These are phyloP conservation scores for Anguilla marmorata DNA, from an alignment of 2,797 vertebrate species.

Conservation along the genomic window DNA sequence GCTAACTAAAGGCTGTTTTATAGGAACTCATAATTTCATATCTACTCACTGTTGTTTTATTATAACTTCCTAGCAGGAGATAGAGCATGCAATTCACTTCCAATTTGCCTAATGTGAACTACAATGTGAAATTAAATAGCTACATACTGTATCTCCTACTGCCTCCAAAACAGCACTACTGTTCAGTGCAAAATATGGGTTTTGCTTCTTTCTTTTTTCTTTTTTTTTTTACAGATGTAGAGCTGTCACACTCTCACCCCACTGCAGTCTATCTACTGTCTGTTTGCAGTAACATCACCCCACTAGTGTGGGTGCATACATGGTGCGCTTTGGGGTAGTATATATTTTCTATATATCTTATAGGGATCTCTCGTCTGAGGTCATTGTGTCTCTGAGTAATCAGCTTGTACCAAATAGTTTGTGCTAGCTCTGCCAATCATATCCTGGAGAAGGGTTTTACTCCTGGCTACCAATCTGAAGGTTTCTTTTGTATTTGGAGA, in stretches of 20 bases:
- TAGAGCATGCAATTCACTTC: neutral
- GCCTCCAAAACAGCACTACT: neutral
- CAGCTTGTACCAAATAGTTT: neutral
- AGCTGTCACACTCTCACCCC: neutral
- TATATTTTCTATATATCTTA: neutral
- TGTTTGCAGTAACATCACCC: neutral
- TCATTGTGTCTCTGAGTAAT: neutral
- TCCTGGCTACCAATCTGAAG: neutral
- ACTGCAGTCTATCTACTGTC: neutral
- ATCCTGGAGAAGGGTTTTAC: neutral
- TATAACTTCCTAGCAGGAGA: too few relatives aligned
- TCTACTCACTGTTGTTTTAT: neutral
- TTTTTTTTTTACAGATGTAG: neutral
- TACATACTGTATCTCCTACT: neutral
- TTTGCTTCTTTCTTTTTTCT: neutral
- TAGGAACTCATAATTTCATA: neutral
- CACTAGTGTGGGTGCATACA: neutral
- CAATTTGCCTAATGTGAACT: neutral
- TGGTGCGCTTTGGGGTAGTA: neutral
- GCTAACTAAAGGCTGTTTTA: neutral
- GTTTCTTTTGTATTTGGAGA: neutral
- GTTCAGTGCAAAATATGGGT: neutral
- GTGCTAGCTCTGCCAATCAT: neutral
- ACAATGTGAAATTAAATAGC: neutral
- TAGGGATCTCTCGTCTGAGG: neutral